Evolutionary conservation across 2,113 vertebrate species (phyloP), one percentile per base, ranked within the genome.

Genomic region (Alligator sinensis): DNA sequence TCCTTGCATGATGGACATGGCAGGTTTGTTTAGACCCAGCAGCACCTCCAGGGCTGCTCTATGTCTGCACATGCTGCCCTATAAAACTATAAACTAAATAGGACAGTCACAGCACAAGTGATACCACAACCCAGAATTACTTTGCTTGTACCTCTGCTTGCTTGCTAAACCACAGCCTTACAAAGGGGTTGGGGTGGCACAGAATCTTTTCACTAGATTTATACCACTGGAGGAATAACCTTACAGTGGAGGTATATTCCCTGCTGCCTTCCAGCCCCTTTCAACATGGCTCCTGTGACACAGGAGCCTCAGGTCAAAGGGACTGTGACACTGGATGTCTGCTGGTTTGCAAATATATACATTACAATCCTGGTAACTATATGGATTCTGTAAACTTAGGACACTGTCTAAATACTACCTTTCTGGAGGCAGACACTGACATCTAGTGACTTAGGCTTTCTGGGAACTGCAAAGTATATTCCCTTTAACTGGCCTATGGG

Each of bases 401-500:
- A 30, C 13, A 66, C 27, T 17, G 18, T 68, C 19, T 9, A 17
- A 68, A 68, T 17, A 68, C n/a, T n/a, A 15, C 64, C 19, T 28
- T 68, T 0, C 1, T 0, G 25, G 14, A 70, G 28, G 75, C 28
- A 24, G 15, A 47, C 72, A 72, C 55, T 38, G 91, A 88, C 84
- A 86, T 72, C 66, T 77, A 76, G 81, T 47, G 79, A 91, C 72
- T 13, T 30, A 88, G 87, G 28, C 11, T 6, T 66, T 64, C 38
- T 86, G 86, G 78, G 15, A 79, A 59, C 5, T 18, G 64, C 80
- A 89, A 78, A 90, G 86, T 54, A 89, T 1, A 1, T 0, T 25
- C 7, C 66, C 81, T 27, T 90, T 91, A 77, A 91, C 91, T 87
- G 95, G 77, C 84, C 82, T 87, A 92, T 25, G 68, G 47, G 77